Conservation (phyloP, 1,140 invertebrate species). For the Lepidurus packardi region DNA sequence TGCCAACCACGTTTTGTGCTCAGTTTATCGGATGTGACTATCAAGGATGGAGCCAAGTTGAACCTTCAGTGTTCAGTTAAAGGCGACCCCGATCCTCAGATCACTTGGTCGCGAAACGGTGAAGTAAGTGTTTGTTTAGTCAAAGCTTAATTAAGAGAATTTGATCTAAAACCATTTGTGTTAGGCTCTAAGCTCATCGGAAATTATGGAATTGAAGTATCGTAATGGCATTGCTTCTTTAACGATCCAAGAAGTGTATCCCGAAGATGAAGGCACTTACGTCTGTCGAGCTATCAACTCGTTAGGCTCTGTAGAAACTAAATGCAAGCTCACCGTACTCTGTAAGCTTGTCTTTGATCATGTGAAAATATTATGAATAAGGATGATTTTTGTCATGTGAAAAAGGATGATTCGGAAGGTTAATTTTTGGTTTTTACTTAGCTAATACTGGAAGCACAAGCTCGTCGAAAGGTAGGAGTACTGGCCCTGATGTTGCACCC, state of each 20-base stretch:
- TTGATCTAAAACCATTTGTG: constrained; percentile 37
- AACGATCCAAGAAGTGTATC: constrained; percentile 84
- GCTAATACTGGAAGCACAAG: constrained; percentile 54
- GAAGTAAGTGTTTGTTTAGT: constrained; percentile 47
- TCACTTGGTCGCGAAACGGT: constrained; percentile 77
- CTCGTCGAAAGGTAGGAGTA: constrained; percentile 45
- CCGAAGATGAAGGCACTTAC: constrained; percentile 86
- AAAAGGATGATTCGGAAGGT: constrained; percentile 13
- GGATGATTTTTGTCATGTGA: background rate
- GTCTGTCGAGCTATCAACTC: constrained; percentile 84
- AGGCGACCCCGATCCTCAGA: constrained; percentile 85
- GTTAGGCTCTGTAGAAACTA: constrained; percentile 71
- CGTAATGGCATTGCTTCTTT: constrained; percentile 77
- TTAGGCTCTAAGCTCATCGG: constrained; percentile 61
- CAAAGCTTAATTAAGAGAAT: background rate
- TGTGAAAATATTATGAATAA: constrained; percentile 1
- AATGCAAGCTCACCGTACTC: constrained; percentile 74
- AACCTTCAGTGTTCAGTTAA: constrained; percentile 69
- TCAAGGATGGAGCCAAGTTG: constrained; percentile 75
- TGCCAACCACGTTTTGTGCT: constrained; percentile 73
- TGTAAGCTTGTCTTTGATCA: constrained; percentile 53
- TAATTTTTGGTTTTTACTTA: constrained; percentile 44
- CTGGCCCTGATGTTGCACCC: constrained; percentile 63
- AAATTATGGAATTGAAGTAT: constrained; percentile 85
- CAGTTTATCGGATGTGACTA: constrained; percentile 58